Conservation (phyloP, 2,888 invertebrate species). For the Tiphia femorata region DNA sequence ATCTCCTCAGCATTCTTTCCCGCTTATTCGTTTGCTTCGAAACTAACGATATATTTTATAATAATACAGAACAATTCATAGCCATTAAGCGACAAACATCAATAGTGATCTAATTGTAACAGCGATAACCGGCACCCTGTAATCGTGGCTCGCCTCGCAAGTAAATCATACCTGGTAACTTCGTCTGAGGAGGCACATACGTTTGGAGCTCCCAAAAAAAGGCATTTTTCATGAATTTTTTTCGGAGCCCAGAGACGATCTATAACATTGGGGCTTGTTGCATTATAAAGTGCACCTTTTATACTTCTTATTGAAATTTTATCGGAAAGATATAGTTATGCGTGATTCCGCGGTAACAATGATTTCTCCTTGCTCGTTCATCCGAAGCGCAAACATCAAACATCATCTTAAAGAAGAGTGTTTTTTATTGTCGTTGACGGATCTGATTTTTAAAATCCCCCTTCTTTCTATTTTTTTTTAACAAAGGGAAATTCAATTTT, state of each 20-base stretch:
- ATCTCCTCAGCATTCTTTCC: conserved; percentile 30
- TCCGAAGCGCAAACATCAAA: no score
- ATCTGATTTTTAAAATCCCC: no score
- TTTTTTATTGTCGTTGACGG: no score
- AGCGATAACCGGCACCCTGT: conserved; percentile 52
- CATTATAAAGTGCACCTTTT: no score
- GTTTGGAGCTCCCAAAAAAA: neutral
- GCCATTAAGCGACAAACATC: conserved; percentile 48
- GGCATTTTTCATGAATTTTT: neutral
- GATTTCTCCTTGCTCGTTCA: no score
- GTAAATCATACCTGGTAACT: conserved; percentile 17
- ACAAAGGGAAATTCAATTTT: neutral
- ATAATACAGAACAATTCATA: conserved; percentile 54
- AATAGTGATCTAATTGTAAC: conserved; percentile 47
- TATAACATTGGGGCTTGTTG: no score
- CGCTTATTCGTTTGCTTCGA: conserved; percentile 50
- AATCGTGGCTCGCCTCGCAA: conserved; percentile 27
- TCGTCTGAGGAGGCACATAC: neutral
- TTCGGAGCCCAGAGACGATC: no score
- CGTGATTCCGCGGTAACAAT: no score
- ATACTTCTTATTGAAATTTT: no score
- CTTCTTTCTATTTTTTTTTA: no score
- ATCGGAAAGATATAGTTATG: no score
- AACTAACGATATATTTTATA: conserved; percentile 54
- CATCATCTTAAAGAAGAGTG: no score